Evolutionary conservation across 1,140 invertebrate genomes (phyloP).

Genomic region (Mercenaria mercenaria): DNA sequence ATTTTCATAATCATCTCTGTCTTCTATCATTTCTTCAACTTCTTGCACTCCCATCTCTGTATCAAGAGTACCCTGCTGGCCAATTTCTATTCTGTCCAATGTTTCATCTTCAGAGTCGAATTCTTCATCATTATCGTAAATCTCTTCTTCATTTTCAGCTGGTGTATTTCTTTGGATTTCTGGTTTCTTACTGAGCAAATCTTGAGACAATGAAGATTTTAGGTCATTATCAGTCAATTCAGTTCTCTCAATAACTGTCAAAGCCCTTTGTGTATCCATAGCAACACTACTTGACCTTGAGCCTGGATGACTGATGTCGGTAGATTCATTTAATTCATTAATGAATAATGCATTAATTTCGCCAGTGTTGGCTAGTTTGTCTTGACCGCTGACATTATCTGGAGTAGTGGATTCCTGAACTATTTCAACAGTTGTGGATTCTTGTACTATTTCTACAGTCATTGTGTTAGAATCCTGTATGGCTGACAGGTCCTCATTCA

Average conservation of each 20-base stretch:
- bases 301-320: conserved; percentile 52
- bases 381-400: conserved; percentile 20
- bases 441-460: conserved; percentile 37
- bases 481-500: conserved; percentile 29
- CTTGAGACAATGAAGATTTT: not conserved
- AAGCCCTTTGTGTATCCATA: conserved; percentile 1
- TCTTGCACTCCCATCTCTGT: not conserved
- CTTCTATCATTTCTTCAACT: conserved; percentile 36
- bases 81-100: conserved; percentile 37
- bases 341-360: conserved; percentile 43
- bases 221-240: conserved; percentile 29
- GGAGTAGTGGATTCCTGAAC: conserved; percentile 32
- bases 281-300: conserved; percentile 58
- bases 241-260: conserved; percentile 63
- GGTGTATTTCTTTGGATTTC: not conserved
- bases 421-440: conserved; percentile 29
- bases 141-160: not conserved
- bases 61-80: not conserved
- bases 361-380: conserved; percentile 60
- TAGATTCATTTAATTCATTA: conserved; percentile 45
- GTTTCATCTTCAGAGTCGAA: conserved; percentile 58
- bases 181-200: not conserved
- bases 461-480: conserved; percentile 51
- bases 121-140: not conserved
- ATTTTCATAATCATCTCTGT: conserved; percentile 35